Evolutionary conservation across 2,888 invertebrate species (phyloP).

Genomic region (Ormyrus labotus): DNA sequence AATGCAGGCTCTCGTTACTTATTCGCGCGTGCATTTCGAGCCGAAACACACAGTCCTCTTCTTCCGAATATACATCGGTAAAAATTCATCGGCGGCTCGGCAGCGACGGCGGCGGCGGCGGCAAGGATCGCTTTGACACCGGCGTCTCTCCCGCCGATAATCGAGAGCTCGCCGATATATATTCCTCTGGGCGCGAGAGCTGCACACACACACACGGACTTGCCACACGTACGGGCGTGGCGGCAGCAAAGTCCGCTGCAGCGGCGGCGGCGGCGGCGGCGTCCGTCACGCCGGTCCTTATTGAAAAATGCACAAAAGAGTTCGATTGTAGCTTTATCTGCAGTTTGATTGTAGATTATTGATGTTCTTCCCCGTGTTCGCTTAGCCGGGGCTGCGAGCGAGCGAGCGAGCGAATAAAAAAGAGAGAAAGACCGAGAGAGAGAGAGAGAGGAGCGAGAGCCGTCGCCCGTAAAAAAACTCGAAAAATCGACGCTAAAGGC

Average conservation of each 20-base stretch:
- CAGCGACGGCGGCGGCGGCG: neutral
- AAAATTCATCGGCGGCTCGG: slow-evolving; percentile 32
- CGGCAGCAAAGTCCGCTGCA: slow-evolving; percentile 48
- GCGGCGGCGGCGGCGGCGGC: neutral
- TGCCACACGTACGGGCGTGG: slow-evolving; percentile 8
- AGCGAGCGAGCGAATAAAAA: slow-evolving; percentile 56
- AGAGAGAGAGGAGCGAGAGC: slow-evolving; percentile 63
- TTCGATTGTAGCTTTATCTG: slow-evolving; percentile 74
- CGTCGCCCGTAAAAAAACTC: slow-evolving; percentile 74
- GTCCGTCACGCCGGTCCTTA: slow-evolving; percentile 71
- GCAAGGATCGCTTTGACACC: slow-evolving; percentile 53
- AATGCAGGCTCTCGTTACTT: slow-evolving; percentile 22
- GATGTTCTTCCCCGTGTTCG: slow-evolving; percentile 74
- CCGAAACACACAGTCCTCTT: neutral
- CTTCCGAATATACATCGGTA: slow-evolving; percentile 18
- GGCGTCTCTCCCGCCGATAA: slow-evolving; percentile 45
- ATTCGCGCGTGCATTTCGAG: slow-evolving; percentile 18
- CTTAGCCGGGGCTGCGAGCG: slow-evolving; percentile 67
- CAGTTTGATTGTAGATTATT: slow-evolving; percentile 76
- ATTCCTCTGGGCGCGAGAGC: slow-evolving; percentile 1
- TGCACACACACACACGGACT: neutral
- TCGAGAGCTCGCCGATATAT: slow-evolving; percentile 41
- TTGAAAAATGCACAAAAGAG: slow-evolving; percentile 74
- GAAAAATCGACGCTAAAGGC: slow-evolving; percentile 74
- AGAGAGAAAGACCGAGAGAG: slow-evolving; percentile 57